These are phyloP conservation scores for Prietella phreatophila DNA, from an alignment of 2,113 vertebrate species.

Conservation along the genomic window DNA sequence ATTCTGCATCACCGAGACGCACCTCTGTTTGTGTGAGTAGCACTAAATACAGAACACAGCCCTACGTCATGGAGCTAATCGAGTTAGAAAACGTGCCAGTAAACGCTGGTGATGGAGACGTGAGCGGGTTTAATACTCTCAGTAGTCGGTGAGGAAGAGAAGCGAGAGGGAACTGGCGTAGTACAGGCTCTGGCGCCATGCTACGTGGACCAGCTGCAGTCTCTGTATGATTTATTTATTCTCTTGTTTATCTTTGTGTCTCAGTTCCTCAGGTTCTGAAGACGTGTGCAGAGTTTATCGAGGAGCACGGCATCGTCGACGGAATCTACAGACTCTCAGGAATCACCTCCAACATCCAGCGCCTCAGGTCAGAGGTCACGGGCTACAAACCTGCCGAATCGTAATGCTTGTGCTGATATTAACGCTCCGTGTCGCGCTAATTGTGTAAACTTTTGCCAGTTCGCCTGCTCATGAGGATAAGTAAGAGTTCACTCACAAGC, in stretches of 20 bases:
- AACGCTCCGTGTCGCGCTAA: background rate
- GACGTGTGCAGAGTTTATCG: conserved; percentile 95
- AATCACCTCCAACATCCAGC: conserved; percentile 96
- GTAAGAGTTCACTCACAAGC: background rate
- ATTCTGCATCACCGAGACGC: background rate
- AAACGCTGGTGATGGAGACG: background rate
- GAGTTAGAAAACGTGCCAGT: background rate
- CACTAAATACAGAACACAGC: too few species aligned
- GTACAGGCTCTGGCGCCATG: background rate
- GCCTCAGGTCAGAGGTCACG: conserved; percentile 78
- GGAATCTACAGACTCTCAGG: conserved; percentile 97
- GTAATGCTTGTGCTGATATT: background rate
- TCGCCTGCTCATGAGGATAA: background rate
- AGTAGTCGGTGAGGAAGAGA: background rate
- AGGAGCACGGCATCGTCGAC: conserved; percentile 93
- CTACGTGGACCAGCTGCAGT: background rate
- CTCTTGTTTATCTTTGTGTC: background rate
- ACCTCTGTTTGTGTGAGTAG: background rate
- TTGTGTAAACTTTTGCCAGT: too few species aligned
- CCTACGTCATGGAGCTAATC: too few species aligned
- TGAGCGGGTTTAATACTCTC: background rate
- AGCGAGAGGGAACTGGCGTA: background rate
- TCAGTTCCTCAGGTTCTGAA: conserved; percentile 92
- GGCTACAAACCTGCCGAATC: background rate
- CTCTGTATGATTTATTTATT: background rate